Evolutionary conservation across 2,888 invertebrate genomes (phyloP).

Genomic region (Patella caerulea): DNA sequence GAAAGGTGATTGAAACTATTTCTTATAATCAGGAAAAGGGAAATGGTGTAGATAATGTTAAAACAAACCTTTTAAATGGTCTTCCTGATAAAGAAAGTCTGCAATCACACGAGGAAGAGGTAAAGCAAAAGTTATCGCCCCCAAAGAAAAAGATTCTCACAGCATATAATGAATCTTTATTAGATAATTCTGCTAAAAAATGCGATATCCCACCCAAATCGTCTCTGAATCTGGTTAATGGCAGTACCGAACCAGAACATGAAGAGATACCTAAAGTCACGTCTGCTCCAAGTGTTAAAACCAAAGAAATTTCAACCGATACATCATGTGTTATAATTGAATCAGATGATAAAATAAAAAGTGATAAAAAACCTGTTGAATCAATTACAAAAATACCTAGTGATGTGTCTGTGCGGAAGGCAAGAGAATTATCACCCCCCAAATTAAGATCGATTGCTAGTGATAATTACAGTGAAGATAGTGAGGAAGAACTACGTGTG

Average conservation of each 20-base stretch:
- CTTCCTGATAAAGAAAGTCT: neutral
- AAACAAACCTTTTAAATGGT: conserved; percentile 8
- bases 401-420: neutral
- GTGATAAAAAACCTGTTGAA: neutral
- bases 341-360: neutral
- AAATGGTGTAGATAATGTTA: neutral
- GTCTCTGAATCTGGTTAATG: neutral
- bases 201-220: no score
- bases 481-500: conserved; percentile 18
- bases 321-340: neutral
- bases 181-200: neutral
- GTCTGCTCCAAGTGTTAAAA: neutral
- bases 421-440: neutral
- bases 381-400: neutral
- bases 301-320: neutral
- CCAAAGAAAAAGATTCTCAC: conserved; percentile 1
- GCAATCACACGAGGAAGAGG: neutral
- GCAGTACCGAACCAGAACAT: neutral
- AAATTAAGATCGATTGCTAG: neutral
- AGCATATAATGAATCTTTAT: neutral
- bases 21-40: neutral
- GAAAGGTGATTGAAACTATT: conserved; percentile 10
- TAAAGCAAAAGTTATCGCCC: neutral
- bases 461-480: conserved; percentile 16
- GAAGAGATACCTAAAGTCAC: neutral